Base-by-base conservation (phyloP, 2,888 invertebrate genomes). In the Trilocha varians region DNA sequence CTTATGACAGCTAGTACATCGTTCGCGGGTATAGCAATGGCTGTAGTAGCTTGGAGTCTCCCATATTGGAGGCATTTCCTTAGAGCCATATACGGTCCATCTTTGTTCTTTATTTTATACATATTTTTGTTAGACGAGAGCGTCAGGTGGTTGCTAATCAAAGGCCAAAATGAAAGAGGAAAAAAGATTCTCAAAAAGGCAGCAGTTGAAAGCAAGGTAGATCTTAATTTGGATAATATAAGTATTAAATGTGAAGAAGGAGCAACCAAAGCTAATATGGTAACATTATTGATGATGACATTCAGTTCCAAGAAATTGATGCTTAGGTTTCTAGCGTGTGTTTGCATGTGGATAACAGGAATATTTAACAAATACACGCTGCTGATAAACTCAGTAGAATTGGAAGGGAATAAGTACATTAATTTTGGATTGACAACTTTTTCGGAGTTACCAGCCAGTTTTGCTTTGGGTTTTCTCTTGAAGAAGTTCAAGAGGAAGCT, bases 91-190 rank as follows among this genome's bases (percentile, higher is more conserved):
- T 93, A 92, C 58, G 74, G 86, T 1, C 92, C 92, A 0, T 87
- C 89, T 0, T 59, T 91, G 16, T 59, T 91, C 0, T 86, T 91
- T 42, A 57, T 93, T 37, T 65, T 86, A 11, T 90, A 90, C 55
- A 83, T 88, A 45, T 90, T 90, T 85, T 55, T 90, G 6, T 67
- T 90, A 39, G 90, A 91, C 4, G 91, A 91, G 70, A 91, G 91
- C 41, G 82, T 90, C 5, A 79, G 92, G 52, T 93, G 93, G 93
- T 74, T 93, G 32, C 65, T 92, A 17, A 89, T 89, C 32, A 89
- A 90, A 58, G 88, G 89, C 11, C 80, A 87, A 48, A 83, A 86
- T 45, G 84, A 89, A 11, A 83, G 89, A 53, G 91, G 91, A 0
- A 87, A 87, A 44, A 64, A 60, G 13, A 87, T 91, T 8, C 68